Conservation (phyloP, 2,113 vertebrate genomes). For the Taxidea taxus region DNA sequence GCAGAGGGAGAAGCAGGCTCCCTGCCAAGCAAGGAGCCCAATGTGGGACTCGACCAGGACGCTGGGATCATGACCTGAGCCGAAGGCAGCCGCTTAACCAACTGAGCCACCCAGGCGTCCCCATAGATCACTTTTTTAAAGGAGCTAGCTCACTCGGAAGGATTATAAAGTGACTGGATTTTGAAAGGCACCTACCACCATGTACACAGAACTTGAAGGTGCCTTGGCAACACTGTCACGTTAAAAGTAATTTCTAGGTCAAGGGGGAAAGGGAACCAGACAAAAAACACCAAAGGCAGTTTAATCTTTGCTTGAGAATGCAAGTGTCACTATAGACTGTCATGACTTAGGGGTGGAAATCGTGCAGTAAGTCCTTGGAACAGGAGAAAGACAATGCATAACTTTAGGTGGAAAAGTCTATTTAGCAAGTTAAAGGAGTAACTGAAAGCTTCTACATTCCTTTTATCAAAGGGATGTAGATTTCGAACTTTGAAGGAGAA, state of each 20-base stretch:
- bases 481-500: not conserved
- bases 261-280: not conserved
- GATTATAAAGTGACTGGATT: not conserved
- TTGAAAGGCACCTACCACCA: not conserved
- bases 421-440: conserved; percentile 31
- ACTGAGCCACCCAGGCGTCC: too few relatives aligned
- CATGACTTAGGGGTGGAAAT: not conserved
- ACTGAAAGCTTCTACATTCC: not conserved
- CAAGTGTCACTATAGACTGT: not conserved
- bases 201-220: not conserved
- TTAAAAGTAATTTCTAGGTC: not conserved
- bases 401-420: not conserved
- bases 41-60: too few relatives aligned
- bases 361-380: not conserved
- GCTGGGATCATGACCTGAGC: too few relatives aligned
- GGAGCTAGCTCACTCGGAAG: not conserved
- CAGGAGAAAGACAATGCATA: not conserved
- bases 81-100: too few relatives aligned
- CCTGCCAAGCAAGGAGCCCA: too few relatives aligned
- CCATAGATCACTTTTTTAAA: not conserved
- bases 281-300: not conserved
- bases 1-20: too few relatives aligned
- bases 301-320: conserved; percentile 9
- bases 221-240: not conserved
- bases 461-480: not conserved